Conservation (phyloP, 2,113 vertebrate genomes). For the Rutilus rutilus region DNA sequence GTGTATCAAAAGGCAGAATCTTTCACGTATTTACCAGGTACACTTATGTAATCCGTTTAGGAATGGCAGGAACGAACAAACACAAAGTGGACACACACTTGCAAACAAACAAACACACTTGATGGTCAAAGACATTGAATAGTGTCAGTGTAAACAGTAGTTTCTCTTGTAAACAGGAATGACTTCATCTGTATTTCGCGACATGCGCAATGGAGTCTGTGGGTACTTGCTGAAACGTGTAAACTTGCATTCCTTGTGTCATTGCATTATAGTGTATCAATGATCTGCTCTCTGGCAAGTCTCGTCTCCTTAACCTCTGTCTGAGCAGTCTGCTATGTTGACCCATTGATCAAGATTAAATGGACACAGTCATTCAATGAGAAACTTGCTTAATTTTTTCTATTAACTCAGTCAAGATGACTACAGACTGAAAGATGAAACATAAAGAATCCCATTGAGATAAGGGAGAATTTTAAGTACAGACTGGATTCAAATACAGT, state of each 20-base stretch:
- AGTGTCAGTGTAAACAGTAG: slow-evolving; percentile 30
- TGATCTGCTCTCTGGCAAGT: neutral
- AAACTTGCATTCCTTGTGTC: neutral
- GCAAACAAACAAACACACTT: slow-evolving; percentile 48
- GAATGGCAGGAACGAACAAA: slow-evolving; percentile 45
- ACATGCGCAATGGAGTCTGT: neutral
- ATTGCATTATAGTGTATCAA: slow-evolving; percentile 4
- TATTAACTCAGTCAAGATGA: slow-evolving; percentile 19
- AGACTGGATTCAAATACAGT: neutral
- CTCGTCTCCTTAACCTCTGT: slow-evolving; percentile 8
- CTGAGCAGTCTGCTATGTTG: neutral
- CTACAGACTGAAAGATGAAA: slow-evolving; percentile 7
- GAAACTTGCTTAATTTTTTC: neutral
- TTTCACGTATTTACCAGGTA: slow-evolving; percentile 47
- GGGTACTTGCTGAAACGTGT: slow-evolving; percentile 17
- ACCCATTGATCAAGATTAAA: slow-evolving; percentile 34
- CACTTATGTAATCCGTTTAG: slow-evolving; percentile 50
- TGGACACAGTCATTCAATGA: neutral
- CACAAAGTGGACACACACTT: neutral
- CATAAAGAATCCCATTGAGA: neutral
- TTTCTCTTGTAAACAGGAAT: neutral
- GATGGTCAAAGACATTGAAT: slow-evolving; percentile 52
- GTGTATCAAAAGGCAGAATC: slow-evolving; percentile 37
- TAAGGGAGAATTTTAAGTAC: neutral
- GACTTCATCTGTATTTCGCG: neutral